Evolutionary conservation across 1,140 invertebrate genomes (phyloP), one percentile per base, ranked within the genome.

Genomic region (Drosophila punjabiensis): DNA sequence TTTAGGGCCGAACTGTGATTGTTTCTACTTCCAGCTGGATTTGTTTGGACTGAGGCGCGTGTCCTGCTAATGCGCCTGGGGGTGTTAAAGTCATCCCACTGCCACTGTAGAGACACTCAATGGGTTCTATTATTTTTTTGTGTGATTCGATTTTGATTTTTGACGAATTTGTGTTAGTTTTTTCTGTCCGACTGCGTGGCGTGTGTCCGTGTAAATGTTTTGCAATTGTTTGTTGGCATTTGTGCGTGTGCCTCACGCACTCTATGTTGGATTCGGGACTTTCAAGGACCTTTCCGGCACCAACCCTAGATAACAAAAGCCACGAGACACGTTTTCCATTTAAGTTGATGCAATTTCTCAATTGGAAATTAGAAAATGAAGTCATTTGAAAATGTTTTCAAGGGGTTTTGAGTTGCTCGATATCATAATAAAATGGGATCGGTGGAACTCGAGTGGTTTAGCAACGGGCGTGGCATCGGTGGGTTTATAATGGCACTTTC

Each of bases 71-170:
- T 79, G 82, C 67, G 85, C 85, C 85, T 67, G 86, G 62, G 85
- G 85, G 85, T 88, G 85, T 81, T 73, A 88, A 88, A 88, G 85
- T 88, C 85, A 89, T 48, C 76, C 71, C 79, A 58, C 69, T 58
- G 62, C 32, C 50, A 41, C 43, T 5, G 43, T 5, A 14, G 32
- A 55, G 45, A 45, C 30, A 18, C 28, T 53, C 39, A 66, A 48
- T 78, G 58, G 73, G 6, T 62, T 56, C 33, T 76, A 64, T 66
- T 78, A 71, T 77, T 80, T 77, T 80, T 75, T 69, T 78, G 67
- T 83, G 64, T 89, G 85, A 88, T 88, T 88, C 86, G 81, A 89
- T 88, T 88, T 89, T 88, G 85, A 88, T 88, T 88, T 85, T 84
- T 88, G 85, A 88, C 78, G 85, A 88, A 85, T 85, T 81, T 75